Conservation (phyloP, 2,888 invertebrate genomes). For the Neoascia interrupta region DNA sequence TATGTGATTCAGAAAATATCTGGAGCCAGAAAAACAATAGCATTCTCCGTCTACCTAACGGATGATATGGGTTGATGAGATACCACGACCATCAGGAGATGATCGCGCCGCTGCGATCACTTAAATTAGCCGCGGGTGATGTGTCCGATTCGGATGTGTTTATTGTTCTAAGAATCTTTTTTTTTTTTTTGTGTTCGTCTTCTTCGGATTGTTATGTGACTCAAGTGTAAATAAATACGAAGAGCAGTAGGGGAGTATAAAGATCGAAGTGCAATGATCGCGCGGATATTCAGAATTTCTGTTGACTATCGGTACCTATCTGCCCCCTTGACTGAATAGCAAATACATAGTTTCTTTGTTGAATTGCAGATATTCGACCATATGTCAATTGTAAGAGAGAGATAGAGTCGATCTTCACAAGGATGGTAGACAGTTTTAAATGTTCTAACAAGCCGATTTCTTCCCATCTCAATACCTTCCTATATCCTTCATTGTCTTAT, state of each 20-base stretch:
- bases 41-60: not conserved
- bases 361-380: no score
- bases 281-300: no score
- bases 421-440: no score
- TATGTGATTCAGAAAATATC: slow-evolving; percentile 34
- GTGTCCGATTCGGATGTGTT: slow-evolving; percentile 58
- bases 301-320: no score
- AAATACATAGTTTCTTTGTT: no score
- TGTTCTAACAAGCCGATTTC: no score
- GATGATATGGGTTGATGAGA: slow-evolving; percentile 28
- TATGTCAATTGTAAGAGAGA: no score
- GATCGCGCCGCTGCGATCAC: slow-evolving; percentile 42
- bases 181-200: slow-evolving; percentile 39
- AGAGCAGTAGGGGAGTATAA: not conserved
- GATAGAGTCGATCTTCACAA: no score
- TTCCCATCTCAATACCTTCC: no score
- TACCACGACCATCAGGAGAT: slow-evolving; percentile 9
- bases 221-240: slow-evolving; percentile 65
- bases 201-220: slow-evolving; percentile 63
- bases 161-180: slow-evolving; percentile 57
- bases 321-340: slow-evolving; percentile 42
- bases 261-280: slow-evolving; percentile 1
- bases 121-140: slow-evolving; percentile 64
- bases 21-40: slow-evolving; percentile 35
- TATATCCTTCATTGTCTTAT: no score